These are phyloP conservation scores for Yasuhikotakia modesta DNA, from an alignment of 2,797 vertebrate species.

Conservation along the genomic window DNA sequence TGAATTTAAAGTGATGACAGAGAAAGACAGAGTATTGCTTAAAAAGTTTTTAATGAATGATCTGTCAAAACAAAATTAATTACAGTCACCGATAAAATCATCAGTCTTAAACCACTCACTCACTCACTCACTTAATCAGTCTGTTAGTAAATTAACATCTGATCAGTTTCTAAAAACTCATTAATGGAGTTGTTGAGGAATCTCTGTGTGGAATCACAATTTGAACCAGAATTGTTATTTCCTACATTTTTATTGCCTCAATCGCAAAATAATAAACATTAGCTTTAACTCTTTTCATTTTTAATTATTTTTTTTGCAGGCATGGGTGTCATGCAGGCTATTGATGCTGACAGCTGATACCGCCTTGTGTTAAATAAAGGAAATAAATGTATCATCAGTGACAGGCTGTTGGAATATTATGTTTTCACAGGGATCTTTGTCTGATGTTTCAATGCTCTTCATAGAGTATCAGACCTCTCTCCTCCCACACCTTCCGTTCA, in stretches of 20 bases:
- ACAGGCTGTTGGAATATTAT: slow-evolving; percentile 11
- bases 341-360: background rate
- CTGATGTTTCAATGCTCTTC: slow-evolving; percentile 82
- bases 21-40: background rate
- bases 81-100: background rate
- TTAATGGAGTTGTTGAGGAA: background rate
- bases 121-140: background rate
- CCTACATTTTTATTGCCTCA: background rate
- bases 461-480: slow-evolving; percentile 83
- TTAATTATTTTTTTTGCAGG: background rate
- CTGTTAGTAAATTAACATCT: background rate
- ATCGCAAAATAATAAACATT: background rate
- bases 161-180: background rate
- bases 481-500: slow-evolving; percentile 85
- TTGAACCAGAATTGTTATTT: background rate
- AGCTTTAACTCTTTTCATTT: background rate
- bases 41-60: background rate
- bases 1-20: background rate
- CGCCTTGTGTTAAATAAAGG: background rate
- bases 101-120: background rate
- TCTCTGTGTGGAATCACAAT: background rate
- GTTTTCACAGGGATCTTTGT: slow-evolving; percentile 80
- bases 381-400: background rate
- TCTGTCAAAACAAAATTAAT: background rate
- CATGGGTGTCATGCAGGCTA: background rate